Conservation (phyloP, 2,113 vertebrate species). For the Proteles cristata region DNA sequence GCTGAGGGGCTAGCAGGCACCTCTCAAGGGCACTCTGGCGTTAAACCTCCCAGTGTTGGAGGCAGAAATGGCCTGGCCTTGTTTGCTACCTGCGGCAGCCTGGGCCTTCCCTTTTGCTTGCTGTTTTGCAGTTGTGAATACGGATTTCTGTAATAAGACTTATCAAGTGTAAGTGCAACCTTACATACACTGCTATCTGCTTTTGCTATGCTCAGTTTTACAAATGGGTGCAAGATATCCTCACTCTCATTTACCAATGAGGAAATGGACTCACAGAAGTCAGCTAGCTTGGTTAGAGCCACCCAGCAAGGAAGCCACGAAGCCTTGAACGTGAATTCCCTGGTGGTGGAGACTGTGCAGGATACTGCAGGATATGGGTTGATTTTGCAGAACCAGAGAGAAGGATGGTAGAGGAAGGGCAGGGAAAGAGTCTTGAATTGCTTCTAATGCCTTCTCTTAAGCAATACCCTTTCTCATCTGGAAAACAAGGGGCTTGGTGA, state of each 20-base stretch:
- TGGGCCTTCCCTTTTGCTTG: background rate
- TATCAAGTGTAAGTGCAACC: background rate
- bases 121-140: background rate
- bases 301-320: background rate
- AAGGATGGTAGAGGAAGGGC: fast-evolving
- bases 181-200: background rate
- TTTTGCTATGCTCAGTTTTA: background rate
- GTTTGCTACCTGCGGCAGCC: background rate
- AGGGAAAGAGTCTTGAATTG: background rate
- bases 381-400: background rate
- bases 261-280: background rate
- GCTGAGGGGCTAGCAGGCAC: background rate
- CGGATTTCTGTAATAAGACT: background rate
- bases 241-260: background rate
- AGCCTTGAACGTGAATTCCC: background rate
- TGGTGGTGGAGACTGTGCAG: background rate
- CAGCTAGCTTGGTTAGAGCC: background rate
- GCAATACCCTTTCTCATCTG: background rate
- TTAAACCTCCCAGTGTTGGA: background rate
- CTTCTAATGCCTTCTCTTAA: background rate
- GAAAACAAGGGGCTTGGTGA: background rate
- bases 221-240: background rate
- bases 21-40: background rate
- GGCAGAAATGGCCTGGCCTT: background rate
- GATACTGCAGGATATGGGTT: background rate